A percentile compares a stretch with the other conserved stretches of the same genome.
These are phyloP conservation scores for Otocyon megalotis DNA, from an alignment of 2,113 vertebrate species.

Conservation along the genomic window DNA sequence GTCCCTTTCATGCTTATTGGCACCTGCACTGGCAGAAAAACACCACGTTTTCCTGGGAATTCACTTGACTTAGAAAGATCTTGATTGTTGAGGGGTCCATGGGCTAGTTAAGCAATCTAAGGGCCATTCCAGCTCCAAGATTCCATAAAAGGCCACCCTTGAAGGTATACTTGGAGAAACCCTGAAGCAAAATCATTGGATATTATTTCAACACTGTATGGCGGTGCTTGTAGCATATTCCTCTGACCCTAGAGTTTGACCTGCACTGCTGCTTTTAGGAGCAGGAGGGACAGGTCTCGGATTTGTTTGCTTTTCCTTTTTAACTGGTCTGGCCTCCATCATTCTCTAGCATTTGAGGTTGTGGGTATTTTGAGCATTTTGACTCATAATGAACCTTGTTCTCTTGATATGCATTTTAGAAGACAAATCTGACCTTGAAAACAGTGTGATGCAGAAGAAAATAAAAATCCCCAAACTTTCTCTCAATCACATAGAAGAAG, in stretches of 20 bases:
- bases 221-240: not conserved
- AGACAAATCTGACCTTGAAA: conserved; percentile 97
- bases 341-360: conserved; percentile 78
- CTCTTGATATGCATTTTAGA: conserved; percentile 89
- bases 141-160: conserved; percentile 31
- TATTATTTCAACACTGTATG: not conserved
- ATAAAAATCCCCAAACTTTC: conserved; percentile 99
- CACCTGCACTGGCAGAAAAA: not conserved
- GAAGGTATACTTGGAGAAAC: not conserved
- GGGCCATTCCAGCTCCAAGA: not conserved
- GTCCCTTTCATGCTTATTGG: not conserved
- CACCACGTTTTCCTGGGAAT: not conserved
- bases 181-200: not conserved
- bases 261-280: not conserved
- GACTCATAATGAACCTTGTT: conserved; percentile 84
- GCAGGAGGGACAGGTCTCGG: not conserved
- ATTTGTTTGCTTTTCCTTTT: conserved; percentile 66
- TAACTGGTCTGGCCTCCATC: conserved; percentile 82
- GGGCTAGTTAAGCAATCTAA: not conserved
- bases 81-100: not conserved
- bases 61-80: conserved; percentile 2
- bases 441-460: conserved; percentile 99
- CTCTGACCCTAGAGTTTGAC: not conserved
- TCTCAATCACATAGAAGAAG: conserved; percentile 94
- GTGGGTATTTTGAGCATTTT: conserved; percentile 68